A percentile compares a stretch with the other conserved stretches of the same genome.
These are phyloP conservation scores for Piaya cayana DNA, from an alignment of 2,113 vertebrate genomes.

Conservation along the genomic window DNA sequence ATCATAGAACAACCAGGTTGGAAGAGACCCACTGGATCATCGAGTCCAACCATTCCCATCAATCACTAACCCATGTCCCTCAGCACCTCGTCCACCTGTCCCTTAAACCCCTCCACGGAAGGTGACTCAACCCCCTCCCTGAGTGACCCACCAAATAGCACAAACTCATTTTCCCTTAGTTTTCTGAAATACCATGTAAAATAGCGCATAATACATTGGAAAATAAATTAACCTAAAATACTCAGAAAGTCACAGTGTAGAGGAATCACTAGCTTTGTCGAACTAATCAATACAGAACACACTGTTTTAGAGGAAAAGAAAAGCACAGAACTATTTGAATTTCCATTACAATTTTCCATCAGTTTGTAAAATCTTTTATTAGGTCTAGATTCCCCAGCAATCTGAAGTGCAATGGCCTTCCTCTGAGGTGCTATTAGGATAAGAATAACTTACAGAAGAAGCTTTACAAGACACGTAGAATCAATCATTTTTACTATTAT, in stretches of 20 bases:
- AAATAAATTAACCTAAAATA: background rate
- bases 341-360: conserved; percentile 13
- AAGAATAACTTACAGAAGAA: conserved; percentile 57
- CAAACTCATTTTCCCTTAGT: background rate
- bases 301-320: background rate
- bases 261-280: background rate
- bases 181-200: background rate
- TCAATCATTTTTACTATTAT: conserved; percentile 62
- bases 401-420: conserved; percentile 31
- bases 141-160: background rate
- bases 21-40: no score
- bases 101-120: no score
- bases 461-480: conserved; percentile 23
- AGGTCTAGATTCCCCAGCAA: conserved; percentile 11
- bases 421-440: conserved; percentile 51
- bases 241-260: background rate
- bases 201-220: background rate
- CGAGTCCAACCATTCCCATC: no score
- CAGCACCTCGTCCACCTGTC: no score
- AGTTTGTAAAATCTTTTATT: conserved; percentile 45
- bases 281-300: background rate
- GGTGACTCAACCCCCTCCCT: no score
- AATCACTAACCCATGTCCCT: no score
- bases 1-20: no score
- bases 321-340: conserved; percentile 9